Evolutionary conservation across 2,888 invertebrate species (phyloP).

Genomic region (Drosophila villosipedis): DNA sequence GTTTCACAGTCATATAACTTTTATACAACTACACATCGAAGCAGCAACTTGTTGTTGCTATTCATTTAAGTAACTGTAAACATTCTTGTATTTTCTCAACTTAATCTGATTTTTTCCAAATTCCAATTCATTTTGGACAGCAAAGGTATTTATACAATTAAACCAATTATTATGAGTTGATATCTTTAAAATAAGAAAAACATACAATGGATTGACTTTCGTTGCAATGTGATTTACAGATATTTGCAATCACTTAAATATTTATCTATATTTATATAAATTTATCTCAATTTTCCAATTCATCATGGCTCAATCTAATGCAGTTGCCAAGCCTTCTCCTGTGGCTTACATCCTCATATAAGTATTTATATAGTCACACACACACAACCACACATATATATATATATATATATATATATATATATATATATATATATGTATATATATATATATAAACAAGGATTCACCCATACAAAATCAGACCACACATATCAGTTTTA

Average conservation of each 20-base stretch:
- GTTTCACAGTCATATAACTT: background rate
- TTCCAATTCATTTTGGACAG: background rate
- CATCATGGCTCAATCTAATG: constrained; percentile 14
- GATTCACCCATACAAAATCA: constrained; percentile 17
- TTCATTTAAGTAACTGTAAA: background rate
- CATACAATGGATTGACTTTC: background rate
- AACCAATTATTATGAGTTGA: background rate
- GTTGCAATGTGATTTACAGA: background rate
- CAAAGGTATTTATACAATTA: background rate
- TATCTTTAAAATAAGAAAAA: background rate
- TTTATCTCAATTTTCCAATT: constrained; percentile 6
- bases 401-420: background rate
- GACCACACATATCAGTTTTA: constrained; percentile 32
- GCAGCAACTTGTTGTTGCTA: background rate
- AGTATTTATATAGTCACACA: background rate
- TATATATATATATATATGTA: background rate
- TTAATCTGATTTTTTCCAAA: background rate
- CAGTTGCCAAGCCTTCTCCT: constrained; percentile 21
- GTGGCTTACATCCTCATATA: constrained; percentile 4
- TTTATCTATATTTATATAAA: background rate
- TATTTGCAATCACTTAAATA: constrained; percentile 3
- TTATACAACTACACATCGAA: background rate
- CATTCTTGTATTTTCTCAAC: background rate
- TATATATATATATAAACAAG: background rate
- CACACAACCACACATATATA: background rate